Evolutionary conservation across 1,140 invertebrate species (phyloP), one percentile per base, ranked within the genome.

Genomic region (Macrotrachela quadricornifera): DNA sequence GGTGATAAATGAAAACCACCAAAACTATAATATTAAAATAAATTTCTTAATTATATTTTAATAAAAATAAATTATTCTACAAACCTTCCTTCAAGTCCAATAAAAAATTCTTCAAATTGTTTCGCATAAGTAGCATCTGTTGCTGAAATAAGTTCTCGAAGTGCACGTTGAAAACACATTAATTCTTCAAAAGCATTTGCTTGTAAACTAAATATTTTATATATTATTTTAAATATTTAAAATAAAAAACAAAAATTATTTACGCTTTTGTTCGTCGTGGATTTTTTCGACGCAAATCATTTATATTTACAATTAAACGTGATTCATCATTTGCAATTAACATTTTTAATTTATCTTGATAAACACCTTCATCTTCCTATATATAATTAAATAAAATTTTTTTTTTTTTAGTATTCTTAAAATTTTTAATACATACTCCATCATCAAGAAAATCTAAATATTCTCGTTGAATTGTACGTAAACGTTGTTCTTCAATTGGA

Each of bases 381-480:
- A n/a, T n/a, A n/a, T n/a, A n/a, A n/a, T n/a, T n/a, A n/a, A n/a
- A n/a, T n/a, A n/a, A n/a, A n/a, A n/a, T n/a, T n/a, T n/a, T n/a
- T n/a, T n/a, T n/a, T n/a, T n/a, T 86, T 79, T 62, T 87, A 82
- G 70, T 85, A 82, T 81, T 86, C 66, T 38, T 68, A 65, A 64
- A 56, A 56, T 46, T 42, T 4, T 14, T 42, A 2, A 42, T 4
- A 63, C 68, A 75, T 75, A 86, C 85, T 68, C 81, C 81, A 76
- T 95, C 88, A 64, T 94, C 87, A n/a, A 95, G 73, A 70, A 94
- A 94, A 62, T 91, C 83, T 9, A 88, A 68, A 71, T 94, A 95
- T 68, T 92, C 82, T 56, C 80, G 73, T 64, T 90, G 83, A 57
- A 87, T 78, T 64, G 87, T 82, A 36, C 63, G 58, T 16, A 66